Conservation (phyloP, 1,140 invertebrate species). For the Papilio glaucus region DNA sequence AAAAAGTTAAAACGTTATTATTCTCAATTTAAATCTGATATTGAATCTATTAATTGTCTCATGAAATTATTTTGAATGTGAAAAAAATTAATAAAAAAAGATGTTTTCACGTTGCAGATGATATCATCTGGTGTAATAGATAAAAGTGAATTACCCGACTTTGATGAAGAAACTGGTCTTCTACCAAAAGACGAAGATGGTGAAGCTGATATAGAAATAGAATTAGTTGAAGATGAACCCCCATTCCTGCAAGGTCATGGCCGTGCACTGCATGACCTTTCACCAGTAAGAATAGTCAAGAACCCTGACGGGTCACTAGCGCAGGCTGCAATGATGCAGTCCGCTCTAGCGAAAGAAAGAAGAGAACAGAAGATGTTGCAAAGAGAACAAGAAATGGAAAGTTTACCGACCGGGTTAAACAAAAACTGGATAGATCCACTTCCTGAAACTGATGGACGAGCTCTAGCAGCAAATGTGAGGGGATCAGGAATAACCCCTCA, state of each 20-base stretch:
- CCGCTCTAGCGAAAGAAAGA: conserved; percentile 97
- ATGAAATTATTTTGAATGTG: neutral
- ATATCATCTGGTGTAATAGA: conserved; percentile 93
- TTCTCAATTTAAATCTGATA: neutral
- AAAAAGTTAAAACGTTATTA: neutral
- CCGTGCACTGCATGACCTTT: conserved; percentile 94
- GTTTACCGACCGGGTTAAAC: conserved; percentile 91
- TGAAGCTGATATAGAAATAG: conserved; percentile 99
- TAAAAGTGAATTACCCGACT: conserved; percentile 95
- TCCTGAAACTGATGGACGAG: conserved; percentile 90
- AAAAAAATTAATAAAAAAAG: neutral
- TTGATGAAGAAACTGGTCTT: conserved; percentile 95
- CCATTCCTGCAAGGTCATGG: conserved; percentile 97
- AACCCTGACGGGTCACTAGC: conserved; percentile 98
- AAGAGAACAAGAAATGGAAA: conserved; percentile 95
- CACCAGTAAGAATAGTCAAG: conserved; percentile 98
- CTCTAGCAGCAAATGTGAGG: conserved; percentile 90
- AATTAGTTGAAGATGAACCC: conserved; percentile 99
- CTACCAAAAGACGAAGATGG: conserved; percentile 95
- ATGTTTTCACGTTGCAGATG: conserved; percentile 84
- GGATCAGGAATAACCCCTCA: conserved; percentile 92
- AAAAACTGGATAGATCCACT: conserved; percentile 98
- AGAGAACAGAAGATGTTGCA: conserved; percentile 96
- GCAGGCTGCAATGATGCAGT: conserved; percentile 99
- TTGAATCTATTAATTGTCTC: conserved; percentile 37